Conservation (phyloP, 2,888 invertebrate species). For the Sicus ferrugineus region DNA sequence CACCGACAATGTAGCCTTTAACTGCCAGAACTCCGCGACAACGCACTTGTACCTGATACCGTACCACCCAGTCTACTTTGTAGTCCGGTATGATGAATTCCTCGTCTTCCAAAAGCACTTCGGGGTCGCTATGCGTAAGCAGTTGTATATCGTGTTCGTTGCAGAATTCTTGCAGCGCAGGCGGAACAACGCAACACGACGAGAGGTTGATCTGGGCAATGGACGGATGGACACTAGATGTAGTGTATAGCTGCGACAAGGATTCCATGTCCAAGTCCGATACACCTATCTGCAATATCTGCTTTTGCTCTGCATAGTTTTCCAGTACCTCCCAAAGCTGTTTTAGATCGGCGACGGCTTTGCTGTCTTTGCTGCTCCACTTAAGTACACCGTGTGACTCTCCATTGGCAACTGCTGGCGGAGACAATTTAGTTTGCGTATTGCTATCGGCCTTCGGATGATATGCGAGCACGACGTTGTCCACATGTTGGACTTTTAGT, state of each 20-base stretch:
- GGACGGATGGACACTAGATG: slow-evolving; percentile 81
- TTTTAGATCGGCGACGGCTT: slow-evolving; percentile 72
- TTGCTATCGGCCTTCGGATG: slow-evolving; percentile 65
- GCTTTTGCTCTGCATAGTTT: slow-evolving; percentile 71
- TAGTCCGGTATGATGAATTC: slow-evolving; percentile 68
- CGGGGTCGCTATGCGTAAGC: slow-evolving; percentile 94
- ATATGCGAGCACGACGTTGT: slow-evolving; percentile 84
- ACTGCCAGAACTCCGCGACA: slow-evolving; percentile 89
- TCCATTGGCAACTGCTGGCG: slow-evolving; percentile 42
- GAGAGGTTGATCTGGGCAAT: slow-evolving; percentile 93
- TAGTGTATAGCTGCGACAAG: slow-evolving; percentile 78
- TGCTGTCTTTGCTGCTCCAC: slow-evolving; percentile 66
- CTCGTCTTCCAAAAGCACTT: slow-evolving; percentile 66
- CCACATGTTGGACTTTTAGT: slow-evolving; percentile 76
- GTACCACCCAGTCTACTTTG: slow-evolving; percentile 77
- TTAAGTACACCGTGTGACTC: slow-evolving; percentile 54
- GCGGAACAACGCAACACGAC: slow-evolving; percentile 93
- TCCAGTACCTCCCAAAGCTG: slow-evolving; percentile 82
- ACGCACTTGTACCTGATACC: slow-evolving; percentile 89
- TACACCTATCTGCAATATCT: slow-evolving; percentile 79
- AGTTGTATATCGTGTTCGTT: slow-evolving; percentile 90
- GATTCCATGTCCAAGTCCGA: slow-evolving; percentile 88
- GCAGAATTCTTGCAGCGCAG: slow-evolving; percentile 87
- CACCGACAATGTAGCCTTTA: slow-evolving; percentile 82
- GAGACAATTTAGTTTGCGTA: slow-evolving; percentile 27